Percentiles rank a stretch among this genome's conserved stretches.
phyloP scores from a whole-genome alignment of 2,888 invertebrate species.

The Caradrina clavipalpis region DNA sequence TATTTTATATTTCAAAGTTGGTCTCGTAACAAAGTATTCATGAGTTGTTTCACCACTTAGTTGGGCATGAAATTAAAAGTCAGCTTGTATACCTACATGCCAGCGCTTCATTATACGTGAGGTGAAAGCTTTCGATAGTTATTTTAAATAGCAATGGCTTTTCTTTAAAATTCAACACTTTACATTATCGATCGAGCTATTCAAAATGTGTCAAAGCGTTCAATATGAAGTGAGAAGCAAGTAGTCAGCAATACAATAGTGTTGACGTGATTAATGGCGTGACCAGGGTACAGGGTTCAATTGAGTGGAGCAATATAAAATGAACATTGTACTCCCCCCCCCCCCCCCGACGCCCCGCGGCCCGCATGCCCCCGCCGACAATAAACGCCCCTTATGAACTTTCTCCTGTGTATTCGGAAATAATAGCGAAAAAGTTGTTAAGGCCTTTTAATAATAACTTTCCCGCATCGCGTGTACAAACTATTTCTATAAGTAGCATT shows the following conservation, averaged over 20 bases:
- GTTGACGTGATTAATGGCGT: constrained; percentile 77
- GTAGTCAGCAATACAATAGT: constrained; percentile 71
- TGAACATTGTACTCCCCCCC: constrained; percentile 61
- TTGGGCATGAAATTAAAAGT: too few relatives aligned
- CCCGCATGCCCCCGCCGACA: constrained; percentile 59
- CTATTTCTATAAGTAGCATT: constrained; percentile 48
- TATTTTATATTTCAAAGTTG: too few relatives aligned
- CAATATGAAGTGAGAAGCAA: constrained; percentile 67
- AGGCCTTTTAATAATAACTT: constrained; percentile 80
- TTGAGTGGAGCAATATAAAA: constrained; percentile 73
- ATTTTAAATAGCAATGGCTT: constrained; percentile 18
- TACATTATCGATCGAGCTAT: constrained; percentile 38
- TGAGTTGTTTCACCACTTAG: too few relatives aligned
- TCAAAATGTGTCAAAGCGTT: constrained; percentile 53
- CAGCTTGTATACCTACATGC: neutral
- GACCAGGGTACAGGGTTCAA: constrained; percentile 70
- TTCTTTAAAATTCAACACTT: constrained; percentile 3
- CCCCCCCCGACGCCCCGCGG: constrained; percentile 24
- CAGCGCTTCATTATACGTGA: neutral
- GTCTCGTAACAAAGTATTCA: too few relatives aligned
- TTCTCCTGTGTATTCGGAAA: constrained; percentile 74
- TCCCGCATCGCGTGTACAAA: constrained; percentile 71
- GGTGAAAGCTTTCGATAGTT: neutral
- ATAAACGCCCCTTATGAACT: constrained; percentile 73
- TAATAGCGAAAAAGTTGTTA: constrained; percentile 78